Evolutionary conservation across 2,888 invertebrate genomes (phyloP).

Genomic region (Pachliopta kotzebuea): DNA sequence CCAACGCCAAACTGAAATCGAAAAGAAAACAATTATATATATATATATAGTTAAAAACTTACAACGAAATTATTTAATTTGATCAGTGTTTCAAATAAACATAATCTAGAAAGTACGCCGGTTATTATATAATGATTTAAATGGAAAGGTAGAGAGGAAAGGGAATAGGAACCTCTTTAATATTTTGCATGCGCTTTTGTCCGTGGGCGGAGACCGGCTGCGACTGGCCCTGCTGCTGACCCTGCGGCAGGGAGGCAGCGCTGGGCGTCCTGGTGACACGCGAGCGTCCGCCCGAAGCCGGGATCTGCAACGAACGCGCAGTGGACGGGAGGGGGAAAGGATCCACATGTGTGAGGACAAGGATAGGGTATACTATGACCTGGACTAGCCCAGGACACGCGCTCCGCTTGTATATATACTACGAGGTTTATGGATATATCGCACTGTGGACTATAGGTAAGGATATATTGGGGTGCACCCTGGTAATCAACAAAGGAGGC

Average conservation of each 20-base stretch:
- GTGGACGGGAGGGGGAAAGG: slow-evolving; percentile 15
- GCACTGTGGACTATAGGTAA: too few species aligned
- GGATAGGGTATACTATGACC: background rate
- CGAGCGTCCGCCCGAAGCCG: slow-evolving; percentile 58
- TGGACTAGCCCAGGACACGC: too few species aligned
- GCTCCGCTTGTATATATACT: too few species aligned
- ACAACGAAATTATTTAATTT: too few species aligned
- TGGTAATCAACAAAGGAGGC: too few species aligned
- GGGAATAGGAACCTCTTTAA: slow-evolving; percentile 57
- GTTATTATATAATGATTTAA: background rate
- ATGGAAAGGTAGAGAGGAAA: slow-evolving; percentile 9
- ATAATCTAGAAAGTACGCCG: too few species aligned
- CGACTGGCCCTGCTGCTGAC: slow-evolving; percentile 42
- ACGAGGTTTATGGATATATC: too few species aligned
- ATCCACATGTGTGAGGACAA: slow-evolving; percentile 13
- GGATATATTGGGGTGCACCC: too few species aligned
- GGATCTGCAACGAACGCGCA: slow-evolving; percentile 40
- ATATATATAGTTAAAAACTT: too few species aligned
- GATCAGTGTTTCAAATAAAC: too few species aligned
- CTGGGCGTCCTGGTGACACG: slow-evolving; percentile 64
- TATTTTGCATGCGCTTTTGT: slow-evolving; percentile 49
- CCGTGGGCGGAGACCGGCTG: slow-evolving; percentile 42
- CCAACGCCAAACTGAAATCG: slow-evolving; percentile 41
- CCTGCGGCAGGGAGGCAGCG: slow-evolving; percentile 56
- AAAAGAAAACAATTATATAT: too few species aligned